Conservation (phyloP, 2,797 vertebrate species). For the Hemitrygon akajei region DNA sequence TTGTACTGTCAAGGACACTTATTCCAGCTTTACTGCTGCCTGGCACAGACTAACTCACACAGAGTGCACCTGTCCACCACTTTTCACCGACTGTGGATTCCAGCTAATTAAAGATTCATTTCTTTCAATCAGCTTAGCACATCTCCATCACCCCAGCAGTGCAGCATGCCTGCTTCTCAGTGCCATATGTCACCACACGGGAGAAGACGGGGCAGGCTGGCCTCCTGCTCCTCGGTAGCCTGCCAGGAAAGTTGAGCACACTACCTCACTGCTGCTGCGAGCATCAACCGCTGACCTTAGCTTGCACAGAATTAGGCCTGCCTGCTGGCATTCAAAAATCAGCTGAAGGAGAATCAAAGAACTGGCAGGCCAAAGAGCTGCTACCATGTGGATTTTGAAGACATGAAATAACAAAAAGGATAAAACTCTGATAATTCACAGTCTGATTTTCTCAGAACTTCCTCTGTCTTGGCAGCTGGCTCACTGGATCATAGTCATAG, state of each 20-base stretch:
- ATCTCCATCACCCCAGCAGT: background rate
- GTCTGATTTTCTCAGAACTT: too few species aligned
- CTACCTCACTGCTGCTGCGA: background rate
- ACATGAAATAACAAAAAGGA: background rate
- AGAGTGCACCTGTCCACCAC: slow-evolving; percentile 5
- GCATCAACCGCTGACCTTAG: background rate
- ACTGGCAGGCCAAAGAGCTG: background rate
- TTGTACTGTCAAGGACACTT: background rate
- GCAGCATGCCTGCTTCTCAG: background rate
- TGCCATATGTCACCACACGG: background rate
- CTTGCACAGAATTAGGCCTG: background rate
- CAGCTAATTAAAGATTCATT: slow-evolving; percentile 23
- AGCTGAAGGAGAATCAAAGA: background rate
- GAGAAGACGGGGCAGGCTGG: background rate
- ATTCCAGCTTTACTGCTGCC: background rate
- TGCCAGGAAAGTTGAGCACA: background rate
- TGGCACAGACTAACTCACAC: slow-evolving; percentile 13
- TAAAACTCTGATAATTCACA: too few species aligned
- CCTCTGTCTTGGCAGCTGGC: too few species aligned
- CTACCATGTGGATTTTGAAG: background rate
- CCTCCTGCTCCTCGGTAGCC: background rate
- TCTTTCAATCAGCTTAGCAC: background rate
- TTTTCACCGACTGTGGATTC: background rate
- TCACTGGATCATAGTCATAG: too few species aligned
- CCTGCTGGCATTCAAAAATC: background rate